Percentiles rank a stretch among this genome's conserved stretches.
phyloP scores from a whole-genome alignment of 2,888 invertebrate genomes.

The Mesorhabditis spiculigera region DNA sequence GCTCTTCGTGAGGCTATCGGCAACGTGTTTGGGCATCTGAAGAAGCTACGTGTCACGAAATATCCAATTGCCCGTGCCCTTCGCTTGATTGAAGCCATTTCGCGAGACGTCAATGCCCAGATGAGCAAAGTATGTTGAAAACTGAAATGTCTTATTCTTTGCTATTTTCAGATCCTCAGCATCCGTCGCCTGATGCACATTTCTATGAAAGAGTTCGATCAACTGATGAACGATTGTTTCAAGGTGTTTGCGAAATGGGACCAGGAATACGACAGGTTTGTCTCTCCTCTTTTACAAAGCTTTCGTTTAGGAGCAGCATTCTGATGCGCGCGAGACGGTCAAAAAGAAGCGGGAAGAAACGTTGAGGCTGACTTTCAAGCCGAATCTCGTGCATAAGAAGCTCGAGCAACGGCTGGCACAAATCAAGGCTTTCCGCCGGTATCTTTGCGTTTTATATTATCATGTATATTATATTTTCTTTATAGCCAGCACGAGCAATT shows the following conservation, averaged over 20 bases:
- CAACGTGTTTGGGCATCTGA: slow-evolving; percentile 87
- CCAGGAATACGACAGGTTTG: slow-evolving; percentile 89
- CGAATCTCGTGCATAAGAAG: slow-evolving; percentile 94
- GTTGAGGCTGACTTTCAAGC: slow-evolving; percentile 73
- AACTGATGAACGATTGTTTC: slow-evolving; percentile 76
- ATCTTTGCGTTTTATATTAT: slow-evolving; percentile 73
- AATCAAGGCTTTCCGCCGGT: slow-evolving; percentile 73
- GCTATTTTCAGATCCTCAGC: slow-evolving; percentile 41
- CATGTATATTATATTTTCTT: slow-evolving; percentile 58
- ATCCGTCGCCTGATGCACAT: slow-evolving; percentile 84
- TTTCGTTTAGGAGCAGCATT: not conserved
- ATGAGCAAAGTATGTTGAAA: slow-evolving; percentile 72
- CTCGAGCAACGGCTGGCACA: slow-evolving; percentile 93
- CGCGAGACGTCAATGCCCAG: slow-evolving; percentile 88
- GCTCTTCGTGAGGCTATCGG: slow-evolving; percentile 75
- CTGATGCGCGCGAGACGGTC: slow-evolving; percentile 59
- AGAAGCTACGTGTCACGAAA: slow-evolving; percentile 85
- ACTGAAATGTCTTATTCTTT: slow-evolving; percentile 1
- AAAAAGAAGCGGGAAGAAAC: slow-evolving; percentile 91
- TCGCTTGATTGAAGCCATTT: slow-evolving; percentile 92
- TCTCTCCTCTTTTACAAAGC: not conserved
- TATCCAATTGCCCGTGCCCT: slow-evolving; percentile 92
- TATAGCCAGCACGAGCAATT: slow-evolving; percentile 86
- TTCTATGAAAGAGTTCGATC: slow-evolving; percentile 95
- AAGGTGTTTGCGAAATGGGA: slow-evolving; percentile 95